Base-by-base conservation (phyloP, 1,140 invertebrate genomes). In the Conus ventricosus region DNA sequence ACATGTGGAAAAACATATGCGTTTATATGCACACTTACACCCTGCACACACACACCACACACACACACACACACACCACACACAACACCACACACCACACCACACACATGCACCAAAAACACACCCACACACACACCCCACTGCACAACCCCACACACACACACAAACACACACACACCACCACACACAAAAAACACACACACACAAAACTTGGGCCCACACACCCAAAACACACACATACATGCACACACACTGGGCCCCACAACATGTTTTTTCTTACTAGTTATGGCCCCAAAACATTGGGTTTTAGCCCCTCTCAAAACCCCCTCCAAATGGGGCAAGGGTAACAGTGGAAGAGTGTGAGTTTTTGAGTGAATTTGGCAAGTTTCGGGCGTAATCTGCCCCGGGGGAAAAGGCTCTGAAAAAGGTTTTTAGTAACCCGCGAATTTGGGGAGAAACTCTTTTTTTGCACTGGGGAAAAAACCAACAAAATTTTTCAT, bases 381-480 rank as follows among this genome's bases (percentile, higher is more conserved):
- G 93, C 53, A 95, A 95, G 89, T 95, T 95, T 83, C 88, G 94
- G 15, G 91, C 92, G 0, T 95, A 95, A 94, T 94, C 85, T 94
- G 91, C n/a, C 25, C 94, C 94, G 88, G 93, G 99, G 75, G 98
- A 99, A 93, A 99, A 98, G 95, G 97, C 97, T 67, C 95, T 99
- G 53, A 98, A 98, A 93, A 97, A n/a, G n/a, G 97, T 95, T 99
- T 99, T 96, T 98, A 99, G 93, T 98, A 97, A 98, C 98, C 39
- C 98, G 97, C 93, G 98, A 99, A 96, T n/a, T n/a, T 99, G 98
- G 98, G 97, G 98, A 89, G 98, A 99, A n/a, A n/a, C n/a, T 96
- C 96, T 99, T 51, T 99, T 91, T 97, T 98, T 85, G 98, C 98
- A 39, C 95, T 99, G 80, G 97, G 97, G n/a, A n/a, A 89, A 99